A percentile compares a stretch with the other conserved stretches of the same genome.
Conservation (phyloP, 1,140 invertebrate species). For the Saccostrea glomerata region DNA sequence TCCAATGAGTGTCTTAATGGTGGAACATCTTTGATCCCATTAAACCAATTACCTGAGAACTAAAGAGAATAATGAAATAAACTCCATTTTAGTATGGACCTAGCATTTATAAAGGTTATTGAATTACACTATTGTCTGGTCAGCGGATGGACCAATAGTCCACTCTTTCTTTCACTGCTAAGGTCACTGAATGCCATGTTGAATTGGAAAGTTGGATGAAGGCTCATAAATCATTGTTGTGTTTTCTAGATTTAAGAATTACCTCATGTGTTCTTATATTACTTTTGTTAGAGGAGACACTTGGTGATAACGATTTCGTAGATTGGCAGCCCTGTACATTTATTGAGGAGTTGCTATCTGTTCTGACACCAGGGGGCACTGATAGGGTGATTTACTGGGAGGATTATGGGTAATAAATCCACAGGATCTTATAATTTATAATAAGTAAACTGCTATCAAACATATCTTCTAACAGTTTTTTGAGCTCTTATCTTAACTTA, state of each 20-base stretch:
- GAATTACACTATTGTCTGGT: neutral
- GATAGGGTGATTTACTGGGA: neutral
- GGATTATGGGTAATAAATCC: slow-evolving; percentile 19
- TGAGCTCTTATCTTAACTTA: neutral
- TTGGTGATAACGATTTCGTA: neutral
- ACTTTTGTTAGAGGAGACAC: neutral
- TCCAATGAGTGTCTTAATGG: neutral
- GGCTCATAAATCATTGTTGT: neutral
- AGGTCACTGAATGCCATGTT: neutral
- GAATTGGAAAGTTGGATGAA: neutral
- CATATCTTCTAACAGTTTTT: slow-evolving; percentile 10
- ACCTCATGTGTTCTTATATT: slow-evolving; percentile 7
- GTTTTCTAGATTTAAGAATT: neutral
- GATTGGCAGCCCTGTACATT: slow-evolving; percentile 9
- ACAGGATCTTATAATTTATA: slow-evolving; percentile 20
- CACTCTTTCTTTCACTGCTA: neutral
- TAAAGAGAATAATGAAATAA: slow-evolving; percentile 21
- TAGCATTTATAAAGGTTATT: neutral
- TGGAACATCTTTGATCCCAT: slow-evolving; percentile 18
- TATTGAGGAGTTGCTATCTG: neutral
- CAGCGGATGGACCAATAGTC: neutral
- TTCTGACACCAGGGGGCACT: slow-evolving; percentile 9
- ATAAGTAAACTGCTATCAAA: slow-evolving; percentile 22
- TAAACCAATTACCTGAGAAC: slow-evolving; percentile 11
- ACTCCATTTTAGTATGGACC: neutral